Base-by-base conservation (phyloP, 2,113 vertebrate genomes). In the Diadophis punctatus region DNA sequence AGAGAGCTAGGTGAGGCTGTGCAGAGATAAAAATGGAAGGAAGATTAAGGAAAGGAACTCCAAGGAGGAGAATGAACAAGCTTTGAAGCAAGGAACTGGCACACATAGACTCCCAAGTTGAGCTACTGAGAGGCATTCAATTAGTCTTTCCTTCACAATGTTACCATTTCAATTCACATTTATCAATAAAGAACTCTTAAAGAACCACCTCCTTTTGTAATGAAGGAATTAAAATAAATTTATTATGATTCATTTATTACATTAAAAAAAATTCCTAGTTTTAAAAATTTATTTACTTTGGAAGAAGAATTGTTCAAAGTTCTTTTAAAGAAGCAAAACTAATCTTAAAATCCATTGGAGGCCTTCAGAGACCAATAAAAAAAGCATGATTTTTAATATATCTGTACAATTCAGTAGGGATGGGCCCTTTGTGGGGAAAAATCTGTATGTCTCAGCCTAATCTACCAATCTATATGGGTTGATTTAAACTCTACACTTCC, bases 1-100 rank as follows among this genome's bases (percentile, higher is more conserved):
- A 11, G 22, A 97, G 97, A 58, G 53, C 94, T 92, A 95, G 93
- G 0, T 1, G 94, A 96, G 97, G 97, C 94, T 97, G 96, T 0
- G 0, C 8, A 14, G 84, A 63, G 95, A 91, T 95, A 91, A 94
- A 90, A 95, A 90, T 89, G 95, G 95, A 2, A 93, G 94, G 96
- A 95, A 95, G 94, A 95, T 74, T 95, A 94, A 90, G 1, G 23
- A 87, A 52, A n/a, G 48, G 48, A 87, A 52, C 23, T 30, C 34
- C 8, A 30, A 87, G 48, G 5, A 49, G 46, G 25, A 18, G 48
- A 51, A 27, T 3, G 18, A 91, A 92, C 7, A 87, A 85, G 49
- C 4, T 46, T 39, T 51, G 88, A 90, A 93, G 90, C 87, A 7
- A 58, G 46, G 56, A 91, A 51, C 48, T 90, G 90, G 94, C 25